Evolutionary conservation across 2,888 invertebrate species (phyloP), one percentile per base, ranked within the genome.

Genomic region (Eilema depressum): DNA sequence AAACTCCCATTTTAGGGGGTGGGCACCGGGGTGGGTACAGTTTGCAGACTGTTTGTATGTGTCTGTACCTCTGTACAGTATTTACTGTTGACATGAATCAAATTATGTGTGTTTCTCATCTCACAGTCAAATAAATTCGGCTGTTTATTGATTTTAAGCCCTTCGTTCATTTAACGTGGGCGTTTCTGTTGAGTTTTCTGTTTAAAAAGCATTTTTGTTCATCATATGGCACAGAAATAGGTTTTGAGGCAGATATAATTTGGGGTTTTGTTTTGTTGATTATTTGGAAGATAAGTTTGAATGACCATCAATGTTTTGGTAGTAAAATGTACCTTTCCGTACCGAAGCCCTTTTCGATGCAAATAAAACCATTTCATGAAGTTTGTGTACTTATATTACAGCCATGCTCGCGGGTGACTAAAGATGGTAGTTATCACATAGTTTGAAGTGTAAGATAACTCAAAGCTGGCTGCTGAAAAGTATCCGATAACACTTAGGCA

Each of bases 31-130:
- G 63, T 70, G 70, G 65, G 28, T 66, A 41, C 47, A 53, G 59
- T 66, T 64, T 17, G 65, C 61, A 73, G 76, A 75, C 74, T 76
- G 76, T 80, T 75, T 76, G 68, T 59, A 69, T 61, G 66, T 71
- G 75, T 72, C 76, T 77, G 74, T 75, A 73, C 77, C 66, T 73
- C 75, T 75, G 74, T 75, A 73, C 77, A 67, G 73, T 79, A 82
- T 80, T 79, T 79, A 75, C 73, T 71, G 77, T 75, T 74, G 77
- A 74, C 78, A 75, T 64, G 73, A 80, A 81, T 81, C 75, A 78
- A 75, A 78, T 81, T 70, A 66, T 65, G 25, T 79, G 74, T 69
- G 66, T 76, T 47, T 60, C 53, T 72, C 63, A 72, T 72, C 63
- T 72, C 53, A 26, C n/a, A 63, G 53, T 69, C 47, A 61, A 66